phyloP scores from a whole-genome alignment of 2,888 invertebrate genomes.

The Heliconius erato region DNA sequence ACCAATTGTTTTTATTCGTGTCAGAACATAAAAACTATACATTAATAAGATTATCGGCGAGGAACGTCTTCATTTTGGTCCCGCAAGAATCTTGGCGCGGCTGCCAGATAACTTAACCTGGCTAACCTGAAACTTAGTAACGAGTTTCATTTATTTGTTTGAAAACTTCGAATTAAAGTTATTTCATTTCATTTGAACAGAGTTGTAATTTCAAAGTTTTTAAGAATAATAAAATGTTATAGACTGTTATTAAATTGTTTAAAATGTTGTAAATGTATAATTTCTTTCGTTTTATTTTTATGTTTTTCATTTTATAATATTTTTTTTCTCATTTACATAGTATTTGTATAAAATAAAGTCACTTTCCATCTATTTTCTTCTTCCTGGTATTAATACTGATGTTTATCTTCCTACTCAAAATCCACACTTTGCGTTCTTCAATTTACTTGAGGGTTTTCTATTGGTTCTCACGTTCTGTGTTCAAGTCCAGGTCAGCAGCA shows the following conservation, averaged over 20 bases:
- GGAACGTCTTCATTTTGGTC: background rate
- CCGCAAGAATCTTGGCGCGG: slow-evolving; percentile 40
- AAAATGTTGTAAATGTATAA: background rate
- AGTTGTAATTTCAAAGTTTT: slow-evolving; percentile 19
- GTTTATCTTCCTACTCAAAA: too few species aligned
- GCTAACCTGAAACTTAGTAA: slow-evolving; percentile 50
- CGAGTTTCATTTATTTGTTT: slow-evolving; percentile 54
- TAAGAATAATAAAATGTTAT: slow-evolving; percentile 12
- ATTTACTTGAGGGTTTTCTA: too few species aligned
- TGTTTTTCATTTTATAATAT: background rate
- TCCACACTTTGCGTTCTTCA: too few species aligned
- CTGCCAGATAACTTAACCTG: slow-evolving; percentile 50
- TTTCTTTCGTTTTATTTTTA: background rate
- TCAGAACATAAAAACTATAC: background rate
- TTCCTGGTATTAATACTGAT: too few species aligned
- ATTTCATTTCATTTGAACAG: slow-evolving; percentile 45
- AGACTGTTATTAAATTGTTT: slow-evolving; percentile 14
- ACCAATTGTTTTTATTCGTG: too few species aligned
- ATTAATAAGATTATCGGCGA: background rate
- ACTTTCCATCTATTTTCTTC: too few species aligned
- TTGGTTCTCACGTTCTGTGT: too few species aligned
- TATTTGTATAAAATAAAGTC: too few species aligned
- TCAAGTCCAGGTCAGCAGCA: too few species aligned
- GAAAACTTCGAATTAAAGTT: slow-evolving; percentile 52
- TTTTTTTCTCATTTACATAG: too few species aligned